Percentiles rank a stretch among this genome's conserved stretches.
phyloP scores from a whole-genome alignment of 2,797 vertebrate species.

The Psittacula echo region DNA sequence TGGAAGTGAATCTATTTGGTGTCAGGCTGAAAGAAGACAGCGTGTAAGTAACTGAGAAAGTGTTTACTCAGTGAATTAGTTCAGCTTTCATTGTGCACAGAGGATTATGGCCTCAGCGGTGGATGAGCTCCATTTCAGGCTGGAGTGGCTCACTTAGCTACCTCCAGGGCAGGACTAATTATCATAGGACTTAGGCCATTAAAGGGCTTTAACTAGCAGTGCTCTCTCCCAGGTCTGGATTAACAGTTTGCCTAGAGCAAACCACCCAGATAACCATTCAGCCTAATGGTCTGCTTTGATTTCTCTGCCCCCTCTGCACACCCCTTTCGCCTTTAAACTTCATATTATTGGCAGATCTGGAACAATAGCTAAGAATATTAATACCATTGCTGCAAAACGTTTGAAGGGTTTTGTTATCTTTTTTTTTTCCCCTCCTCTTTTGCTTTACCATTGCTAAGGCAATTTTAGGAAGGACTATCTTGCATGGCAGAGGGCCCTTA shows the following conservation, averaged over 20 bases:
- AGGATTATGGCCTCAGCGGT: constrained; percentile 90
- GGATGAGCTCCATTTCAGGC: constrained; percentile 96
- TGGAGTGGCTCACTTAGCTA: constrained; percentile 94
- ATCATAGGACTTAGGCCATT: constrained; percentile 99
- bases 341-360: constrained; percentile 13
- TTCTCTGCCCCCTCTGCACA: constrained; percentile 75
- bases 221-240: constrained; percentile 97
- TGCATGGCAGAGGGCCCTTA: neutral
- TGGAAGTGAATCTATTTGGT: constrained; percentile 80
- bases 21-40: constrained; percentile 91
- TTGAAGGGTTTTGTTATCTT: neutral
- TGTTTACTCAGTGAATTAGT: constrained; percentile 99
- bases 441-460: neutral
- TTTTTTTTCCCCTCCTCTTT: rapidly evolving
- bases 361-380: constrained; percentile 30
- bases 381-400: neutral
- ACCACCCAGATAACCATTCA: constrained; percentile 90
- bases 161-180: constrained; percentile 99
- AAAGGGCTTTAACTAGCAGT: constrained; percentile 97
- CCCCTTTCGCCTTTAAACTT: constrained; percentile 31
- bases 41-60: constrained; percentile 94
- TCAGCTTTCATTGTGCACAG: constrained; percentile 95
- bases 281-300: constrained; percentile 95
- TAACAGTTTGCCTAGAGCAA: constrained; percentile 93
- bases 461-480: neutral